A percentile compares a stretch with the other conserved stretches of the same genome.
Conservation (phyloP, 2,888 invertebrate genomes). For the Parnassius apollo region DNA sequence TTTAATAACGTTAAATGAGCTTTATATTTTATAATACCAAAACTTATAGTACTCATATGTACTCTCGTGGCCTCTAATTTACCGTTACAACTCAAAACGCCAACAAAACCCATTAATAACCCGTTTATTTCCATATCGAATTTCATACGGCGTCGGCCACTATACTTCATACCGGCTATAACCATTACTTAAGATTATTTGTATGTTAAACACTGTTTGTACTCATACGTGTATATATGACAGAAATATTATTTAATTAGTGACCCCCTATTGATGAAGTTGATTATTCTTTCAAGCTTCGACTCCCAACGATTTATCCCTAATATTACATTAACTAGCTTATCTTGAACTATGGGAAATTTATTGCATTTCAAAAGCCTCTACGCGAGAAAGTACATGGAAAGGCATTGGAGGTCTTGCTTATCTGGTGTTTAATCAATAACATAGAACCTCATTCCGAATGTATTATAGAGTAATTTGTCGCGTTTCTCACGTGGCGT, state of each 20-base stretch:
- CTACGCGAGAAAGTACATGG: slow-evolving; percentile 12
- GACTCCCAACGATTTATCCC: slow-evolving; percentile 26
- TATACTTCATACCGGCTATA: slow-evolving; percentile 45
- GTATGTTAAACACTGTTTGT: slow-evolving; percentile 47
- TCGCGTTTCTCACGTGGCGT: slow-evolving; percentile 53
- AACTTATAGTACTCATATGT: slow-evolving; percentile 22
- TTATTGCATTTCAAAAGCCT: not conserved
- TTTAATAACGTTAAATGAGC: slow-evolving; percentile 9
- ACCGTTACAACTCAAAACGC: slow-evolving; percentile 37
- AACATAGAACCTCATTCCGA: slow-evolving; percentile 39
- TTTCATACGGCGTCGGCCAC: slow-evolving; percentile 50
- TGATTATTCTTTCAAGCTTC: slow-evolving; percentile 41
- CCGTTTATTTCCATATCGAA: slow-evolving; percentile 51
- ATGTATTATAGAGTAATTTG: slow-evolving; percentile 52
- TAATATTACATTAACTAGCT: slow-evolving; percentile 10
- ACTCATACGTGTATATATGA: slow-evolving; percentile 23
- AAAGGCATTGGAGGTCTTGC: slow-evolving; percentile 25
- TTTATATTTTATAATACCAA: slow-evolving; percentile 11
- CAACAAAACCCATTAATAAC: slow-evolving; percentile 42
- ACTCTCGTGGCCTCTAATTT: slow-evolving; percentile 25
- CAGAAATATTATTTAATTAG: slow-evolving; percentile 62
- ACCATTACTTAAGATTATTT: slow-evolving; percentile 55
- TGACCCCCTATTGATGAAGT: slow-evolving; percentile 50
- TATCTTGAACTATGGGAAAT: slow-evolving; percentile 13
- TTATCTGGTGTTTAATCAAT: slow-evolving; percentile 31